Evolutionary conservation across 2,113 vertebrate genomes (phyloP), one percentile per base, ranked within the genome.

Genomic region (Eonycteris spelaea): DNA sequence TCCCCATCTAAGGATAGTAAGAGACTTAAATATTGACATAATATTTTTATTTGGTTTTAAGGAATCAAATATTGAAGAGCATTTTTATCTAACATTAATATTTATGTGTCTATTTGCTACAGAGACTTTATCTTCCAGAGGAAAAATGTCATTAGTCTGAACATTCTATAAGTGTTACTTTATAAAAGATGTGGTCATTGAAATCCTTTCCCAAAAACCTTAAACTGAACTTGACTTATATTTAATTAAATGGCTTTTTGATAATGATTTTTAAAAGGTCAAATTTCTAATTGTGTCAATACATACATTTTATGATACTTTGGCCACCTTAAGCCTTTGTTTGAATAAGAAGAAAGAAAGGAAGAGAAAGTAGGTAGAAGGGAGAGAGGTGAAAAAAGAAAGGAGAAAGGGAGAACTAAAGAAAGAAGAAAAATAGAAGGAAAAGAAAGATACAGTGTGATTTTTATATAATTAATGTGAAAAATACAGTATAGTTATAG

Each of bases 31-130:
- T 75, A 85, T 65, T 79, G 74, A 48, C 12, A 84, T 43, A 61
- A 15, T 74, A 15, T 73, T 93, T 90, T 89, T 24, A 67, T 77
- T 95, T 93, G 7, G 7, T 57, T 91, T 95, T 86, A 95, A 93
- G 9, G 22, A 90, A 65, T 53, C 74, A 83, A 86, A 38, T 87
- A 86, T 92, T 95, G 68, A 88, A 94, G 40, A 96, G 4, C 13
- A 45, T n/a, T 83, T 61, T 61, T 61, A 38, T 35, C 26, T 88
- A 38, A 96, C 68, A 2, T 12, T 79, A 88, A 59, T 18, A 80
- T 84, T 59, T 35, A 40, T n/a, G 3, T 51, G 33, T 65, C 12
- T 61, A 8, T 79, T 91, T 85, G 35, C 22, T 67, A 57, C 14
- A 67, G 38, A 90, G 74, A 95, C 28, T 95, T 86, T 59, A 55